Evolutionary conservation across 2,113 vertebrate species (phyloP).

Genomic region (Archilochus colubris): DNA sequence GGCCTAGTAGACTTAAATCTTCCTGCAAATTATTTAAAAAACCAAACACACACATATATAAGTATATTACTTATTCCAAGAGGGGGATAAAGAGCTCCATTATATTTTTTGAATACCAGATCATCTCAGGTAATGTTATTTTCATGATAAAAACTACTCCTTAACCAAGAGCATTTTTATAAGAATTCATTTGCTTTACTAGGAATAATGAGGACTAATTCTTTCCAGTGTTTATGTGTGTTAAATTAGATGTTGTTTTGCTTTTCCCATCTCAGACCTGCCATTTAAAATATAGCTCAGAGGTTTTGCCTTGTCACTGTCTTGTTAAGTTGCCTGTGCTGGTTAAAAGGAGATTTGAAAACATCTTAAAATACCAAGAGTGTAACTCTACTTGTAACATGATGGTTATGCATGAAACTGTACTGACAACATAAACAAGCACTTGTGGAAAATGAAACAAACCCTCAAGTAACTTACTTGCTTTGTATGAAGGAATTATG

Average conservation of each 20-base stretch:
- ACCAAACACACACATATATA: not conserved
- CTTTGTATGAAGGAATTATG: slow-evolving; percentile 63
- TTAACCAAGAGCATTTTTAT: not conserved
- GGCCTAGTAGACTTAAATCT: not conserved
- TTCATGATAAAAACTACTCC: not conserved
- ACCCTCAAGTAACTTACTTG: slow-evolving; percentile 65
- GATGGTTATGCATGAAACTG: not conserved
- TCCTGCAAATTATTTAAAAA: slow-evolving; percentile 30
- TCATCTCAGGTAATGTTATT: not conserved
- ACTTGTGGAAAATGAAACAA: not conserved
- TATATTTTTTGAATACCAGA: not conserved
- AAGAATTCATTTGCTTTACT: not conserved
- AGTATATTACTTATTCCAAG: not conserved
- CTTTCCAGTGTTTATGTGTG: not conserved
- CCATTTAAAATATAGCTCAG: not conserved
- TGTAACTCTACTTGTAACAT: not conserved
- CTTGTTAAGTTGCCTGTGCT: not conserved
- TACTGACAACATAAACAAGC: not conserved
- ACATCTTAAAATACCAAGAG: not conserved
- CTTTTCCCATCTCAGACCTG: not conserved
- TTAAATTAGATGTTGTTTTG: not conserved
- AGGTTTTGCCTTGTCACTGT: not conserved
- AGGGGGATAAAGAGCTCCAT: not conserved
- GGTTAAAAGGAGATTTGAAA: not conserved
- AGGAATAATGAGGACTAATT: not conserved